phyloP scores from a whole-genome alignment of 2,113 vertebrate genomes.

The Struthio camelus region DNA sequence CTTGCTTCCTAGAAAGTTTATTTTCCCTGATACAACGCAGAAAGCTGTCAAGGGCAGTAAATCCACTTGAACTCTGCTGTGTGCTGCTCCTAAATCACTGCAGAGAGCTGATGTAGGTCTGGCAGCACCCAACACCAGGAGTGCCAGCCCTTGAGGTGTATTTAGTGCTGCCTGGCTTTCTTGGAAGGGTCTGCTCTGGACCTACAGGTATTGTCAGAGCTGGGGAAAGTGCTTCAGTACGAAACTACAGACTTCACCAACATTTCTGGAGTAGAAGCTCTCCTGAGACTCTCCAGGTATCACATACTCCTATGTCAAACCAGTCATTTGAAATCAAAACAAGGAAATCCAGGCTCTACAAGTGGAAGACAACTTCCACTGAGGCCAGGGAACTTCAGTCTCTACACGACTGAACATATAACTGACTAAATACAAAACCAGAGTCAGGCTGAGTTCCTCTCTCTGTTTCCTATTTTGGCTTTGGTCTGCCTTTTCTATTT shows the following conservation, averaged over 20 bases:
- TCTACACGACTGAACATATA: rapidly evolving
- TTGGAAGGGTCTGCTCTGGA: not conserved
- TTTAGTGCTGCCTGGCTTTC: not conserved
- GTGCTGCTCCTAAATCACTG: too few relatives aligned
- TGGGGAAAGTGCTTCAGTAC: not conserved
- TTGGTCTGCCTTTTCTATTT: not conserved
- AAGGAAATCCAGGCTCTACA: not conserved
- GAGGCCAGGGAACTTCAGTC: not conserved
- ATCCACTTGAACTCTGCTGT: too few relatives aligned
- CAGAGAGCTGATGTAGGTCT: too few relatives aligned
- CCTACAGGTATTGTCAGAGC: rapidly evolving
- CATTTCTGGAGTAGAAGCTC: not conserved
- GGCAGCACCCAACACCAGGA: not conserved
- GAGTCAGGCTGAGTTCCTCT: not conserved
- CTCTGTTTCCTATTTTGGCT: not conserved
- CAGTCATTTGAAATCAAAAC: rapidly evolving
- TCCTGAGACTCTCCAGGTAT: rapidly evolving
- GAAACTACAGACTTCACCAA: rapidly evolving
- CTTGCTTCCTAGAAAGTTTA: too few relatives aligned
- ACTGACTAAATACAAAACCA: rapidly evolving
- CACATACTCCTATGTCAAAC: rapidly evolving
- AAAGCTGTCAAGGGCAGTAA: too few relatives aligned
- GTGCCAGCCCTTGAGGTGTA: rapidly evolving
- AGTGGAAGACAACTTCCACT: rapidly evolving
- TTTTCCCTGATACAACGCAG: too few relatives aligned